Conservation (phyloP, 2,797 vertebrate genomes). For the Linurgus olivaceus region DNA sequence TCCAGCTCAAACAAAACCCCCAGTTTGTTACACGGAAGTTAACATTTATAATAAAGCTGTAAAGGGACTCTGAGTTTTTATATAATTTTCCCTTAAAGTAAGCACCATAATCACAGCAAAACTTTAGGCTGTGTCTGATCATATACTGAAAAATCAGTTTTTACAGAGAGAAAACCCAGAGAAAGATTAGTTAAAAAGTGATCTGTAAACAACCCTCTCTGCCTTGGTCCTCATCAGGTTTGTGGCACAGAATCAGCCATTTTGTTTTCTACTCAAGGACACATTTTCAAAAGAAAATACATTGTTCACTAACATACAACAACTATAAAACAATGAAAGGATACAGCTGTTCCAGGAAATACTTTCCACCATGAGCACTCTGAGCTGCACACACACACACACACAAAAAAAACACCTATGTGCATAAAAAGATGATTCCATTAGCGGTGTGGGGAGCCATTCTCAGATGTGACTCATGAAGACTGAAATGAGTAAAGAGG, state of each 20-base stretch:
- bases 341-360: background rate
- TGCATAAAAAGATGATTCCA: background rate
- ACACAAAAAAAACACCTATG: too few species aligned
- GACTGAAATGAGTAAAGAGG: background rate
- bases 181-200: background rate
- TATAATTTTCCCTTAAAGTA: background rate
- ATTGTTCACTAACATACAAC: background rate
- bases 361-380: background rate
- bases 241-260: background rate
- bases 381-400: background rate
- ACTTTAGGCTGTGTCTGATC: background rate
- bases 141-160: background rate
- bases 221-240: background rate
- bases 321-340: background rate
- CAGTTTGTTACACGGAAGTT: background rate
- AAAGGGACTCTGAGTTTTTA: background rate
- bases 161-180: background rate
- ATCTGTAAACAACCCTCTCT: background rate
- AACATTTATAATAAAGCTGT: background rate
- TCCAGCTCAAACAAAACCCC: background rate
- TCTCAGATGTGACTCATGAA: background rate
- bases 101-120: background rate
- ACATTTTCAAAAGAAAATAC: background rate
- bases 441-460: background rate
- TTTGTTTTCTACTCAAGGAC: background rate